Evolutionary conservation across 1,140 invertebrate genomes (phyloP).

Genomic region (Melanaphis sacchari): DNA sequence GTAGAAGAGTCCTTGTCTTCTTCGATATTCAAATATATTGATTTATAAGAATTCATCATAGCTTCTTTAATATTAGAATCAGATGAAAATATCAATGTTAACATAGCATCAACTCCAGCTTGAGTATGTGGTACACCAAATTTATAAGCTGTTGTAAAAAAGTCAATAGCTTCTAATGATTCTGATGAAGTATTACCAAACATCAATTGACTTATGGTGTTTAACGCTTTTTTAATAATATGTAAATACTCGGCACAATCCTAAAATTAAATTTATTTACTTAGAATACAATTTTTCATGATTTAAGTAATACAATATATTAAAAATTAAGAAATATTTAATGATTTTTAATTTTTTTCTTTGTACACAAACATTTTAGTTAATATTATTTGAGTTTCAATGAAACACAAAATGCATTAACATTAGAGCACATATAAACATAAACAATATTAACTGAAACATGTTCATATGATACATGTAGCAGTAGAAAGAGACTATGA

Average conservation of each 20-base stretch:
- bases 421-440: too few relatives aligned
- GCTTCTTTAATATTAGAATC: constrained; percentile 72
- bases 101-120: constrained; percentile 76
- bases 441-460: too few relatives aligned
- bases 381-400: background rate
- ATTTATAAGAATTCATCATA: constrained; percentile 70
- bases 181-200: constrained; percentile 68
- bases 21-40: constrained; percentile 68
- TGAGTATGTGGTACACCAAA: constrained; percentile 78
- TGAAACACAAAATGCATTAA: background rate
- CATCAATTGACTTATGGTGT: constrained; percentile 59
- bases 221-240: constrained; percentile 55
- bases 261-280: background rate
- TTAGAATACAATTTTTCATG: background rate
- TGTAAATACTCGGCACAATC: background rate
- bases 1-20: constrained; percentile 54
- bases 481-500: too few relatives aligned
- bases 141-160: constrained; percentile 81
- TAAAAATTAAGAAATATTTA: background rate
- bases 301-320: background rate
- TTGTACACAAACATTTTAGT: background rate
- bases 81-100: constrained; percentile 77
- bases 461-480: too few relatives aligned
- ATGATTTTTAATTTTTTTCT: background rate
- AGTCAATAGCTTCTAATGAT: constrained; percentile 83